These are phyloP conservation scores for Seriola dumerili DNA, from an alignment of 2,113 vertebrate species.

Conservation along the genomic window DNA sequence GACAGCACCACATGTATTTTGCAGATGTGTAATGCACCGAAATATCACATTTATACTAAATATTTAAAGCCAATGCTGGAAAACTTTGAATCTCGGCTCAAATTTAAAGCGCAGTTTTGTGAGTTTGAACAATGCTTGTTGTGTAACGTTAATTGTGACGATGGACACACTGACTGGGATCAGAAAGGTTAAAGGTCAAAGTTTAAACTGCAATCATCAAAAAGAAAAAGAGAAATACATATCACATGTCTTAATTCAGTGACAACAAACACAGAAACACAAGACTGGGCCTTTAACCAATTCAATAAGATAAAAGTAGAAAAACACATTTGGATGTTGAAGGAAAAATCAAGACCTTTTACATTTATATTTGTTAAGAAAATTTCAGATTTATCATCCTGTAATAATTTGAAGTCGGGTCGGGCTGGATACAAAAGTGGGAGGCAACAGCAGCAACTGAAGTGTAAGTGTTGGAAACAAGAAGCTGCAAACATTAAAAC, in stretches of 20 bases:
- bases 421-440: neutral
- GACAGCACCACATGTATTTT: neutral
- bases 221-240: neutral
- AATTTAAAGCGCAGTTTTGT: neutral
- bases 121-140: too few relatives aligned
- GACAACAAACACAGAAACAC: too few relatives aligned
- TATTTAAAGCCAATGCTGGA: conserved; percentile 1
- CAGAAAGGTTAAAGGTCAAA: neutral
- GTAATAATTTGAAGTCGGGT: neutral
- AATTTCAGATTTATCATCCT: neutral
- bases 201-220: neutral
- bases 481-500: conserved; percentile 16
- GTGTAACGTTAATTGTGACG: too few relatives aligned
- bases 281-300: too few relatives aligned
- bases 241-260: neutral
- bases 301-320: too few relatives aligned
- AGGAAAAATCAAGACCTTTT: too few relatives aligned
- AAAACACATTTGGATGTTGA: too few relatives aligned
- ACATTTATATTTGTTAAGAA: neutral
- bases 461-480: conserved; percentile 11
- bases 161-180: neutral
- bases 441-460: too few relatives aligned
- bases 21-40: neutral
- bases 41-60: neutral
- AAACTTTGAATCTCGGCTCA: neutral